Percentiles rank a stretch among this genome's conserved stretches.
These are phyloP conservation scores for Idaea dimidiata DNA, from an alignment of 2,888 invertebrate genomes.

Conservation along the genomic window DNA sequence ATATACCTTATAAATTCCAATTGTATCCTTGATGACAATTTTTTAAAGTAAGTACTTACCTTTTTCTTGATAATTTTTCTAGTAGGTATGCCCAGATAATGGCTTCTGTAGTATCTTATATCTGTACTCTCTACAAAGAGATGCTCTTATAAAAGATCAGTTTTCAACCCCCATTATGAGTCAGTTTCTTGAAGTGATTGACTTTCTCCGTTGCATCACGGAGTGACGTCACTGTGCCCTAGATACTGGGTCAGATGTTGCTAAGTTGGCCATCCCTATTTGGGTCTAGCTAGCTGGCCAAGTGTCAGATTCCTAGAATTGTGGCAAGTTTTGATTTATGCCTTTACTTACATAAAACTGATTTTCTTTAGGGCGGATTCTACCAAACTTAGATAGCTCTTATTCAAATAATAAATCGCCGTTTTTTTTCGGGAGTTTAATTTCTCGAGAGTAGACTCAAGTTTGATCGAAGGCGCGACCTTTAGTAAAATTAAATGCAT, in stretches of 20 bases:
- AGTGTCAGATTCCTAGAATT: neutral
- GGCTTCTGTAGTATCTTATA: neutral
- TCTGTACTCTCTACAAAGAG: neutral
- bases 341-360: neutral
- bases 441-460: too few species aligned
- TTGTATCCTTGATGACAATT: too few species aligned
- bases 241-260: neutral
- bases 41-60: too few species aligned
- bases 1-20: too few species aligned
- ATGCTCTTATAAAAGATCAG: neutral
- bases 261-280: neutral
- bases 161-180: neutral
- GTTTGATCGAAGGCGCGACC: too few species aligned
- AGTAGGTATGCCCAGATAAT: too few species aligned
- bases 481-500: too few species aligned
- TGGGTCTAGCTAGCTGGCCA: neutral
- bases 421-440: too few species aligned
- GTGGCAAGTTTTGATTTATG: neutral
- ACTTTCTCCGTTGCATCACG: constrained; percentile 1
- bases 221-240: neutral
- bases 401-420: too few species aligned
- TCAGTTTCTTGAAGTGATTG: neutral
- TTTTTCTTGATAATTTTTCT: too few species aligned
- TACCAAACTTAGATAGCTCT: too few species aligned
- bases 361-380: too few species aligned